phyloP scores from a whole-genome alignment of 2,113 vertebrate species.

The Proteles cristata region DNA sequence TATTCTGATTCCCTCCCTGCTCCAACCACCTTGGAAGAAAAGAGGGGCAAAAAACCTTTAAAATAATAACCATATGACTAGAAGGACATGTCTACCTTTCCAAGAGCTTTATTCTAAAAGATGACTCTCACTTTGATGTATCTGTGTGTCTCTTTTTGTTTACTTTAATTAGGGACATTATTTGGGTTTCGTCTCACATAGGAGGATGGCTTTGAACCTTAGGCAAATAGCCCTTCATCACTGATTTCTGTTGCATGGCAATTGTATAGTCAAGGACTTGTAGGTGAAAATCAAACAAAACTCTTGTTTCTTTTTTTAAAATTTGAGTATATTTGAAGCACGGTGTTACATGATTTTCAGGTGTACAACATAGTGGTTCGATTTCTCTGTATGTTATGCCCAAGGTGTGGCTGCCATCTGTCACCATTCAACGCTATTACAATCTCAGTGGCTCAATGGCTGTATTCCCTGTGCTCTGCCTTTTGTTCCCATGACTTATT shows the following conservation, averaged over 20 bases:
- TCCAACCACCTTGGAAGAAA: background rate
- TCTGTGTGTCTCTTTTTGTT: background rate
- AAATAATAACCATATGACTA: background rate
- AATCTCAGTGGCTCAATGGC: background rate
- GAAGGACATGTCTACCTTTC: background rate
- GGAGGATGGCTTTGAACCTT: background rate
- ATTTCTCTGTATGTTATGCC: background rate
- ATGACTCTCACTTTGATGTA: background rate
- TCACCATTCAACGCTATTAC: background rate
- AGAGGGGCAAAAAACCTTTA: background rate
- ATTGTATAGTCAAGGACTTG: background rate
- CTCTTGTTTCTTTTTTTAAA: background rate
- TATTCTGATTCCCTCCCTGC: background rate
- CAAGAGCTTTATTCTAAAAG: background rate
- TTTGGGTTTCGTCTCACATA: background rate
- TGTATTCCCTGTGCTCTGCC: background rate
- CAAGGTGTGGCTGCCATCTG: background rate
- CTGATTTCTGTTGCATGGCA: background rate
- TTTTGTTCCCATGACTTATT: background rate
- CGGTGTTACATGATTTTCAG: background rate
- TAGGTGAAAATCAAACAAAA: background rate
- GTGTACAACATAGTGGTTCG: background rate
- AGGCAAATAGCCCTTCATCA: background rate
- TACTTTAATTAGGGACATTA: conserved; percentile 9
- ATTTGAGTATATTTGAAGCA: background rate